Conservation (phyloP, 2,113 vertebrate species). For the Thymallus thymallus region DNA sequence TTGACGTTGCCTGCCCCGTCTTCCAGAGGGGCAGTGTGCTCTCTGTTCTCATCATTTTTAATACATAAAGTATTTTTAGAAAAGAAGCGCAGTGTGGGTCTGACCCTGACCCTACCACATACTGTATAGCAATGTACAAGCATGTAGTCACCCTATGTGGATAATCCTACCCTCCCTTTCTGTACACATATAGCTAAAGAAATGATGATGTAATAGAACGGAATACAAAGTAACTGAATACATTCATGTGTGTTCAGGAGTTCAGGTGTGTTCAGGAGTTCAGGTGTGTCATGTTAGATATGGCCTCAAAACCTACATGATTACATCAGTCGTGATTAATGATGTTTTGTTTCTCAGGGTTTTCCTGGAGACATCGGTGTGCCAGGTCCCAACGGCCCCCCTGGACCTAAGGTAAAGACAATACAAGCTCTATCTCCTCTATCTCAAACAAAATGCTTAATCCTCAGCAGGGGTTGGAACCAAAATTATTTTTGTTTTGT, state of each 20-base stretch:
- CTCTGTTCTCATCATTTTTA: too few relatives aligned
- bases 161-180: not conserved
- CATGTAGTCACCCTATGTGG: not conserved
- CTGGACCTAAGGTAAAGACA: conserved; percentile 87
- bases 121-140: not conserved
- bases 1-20: not conserved
- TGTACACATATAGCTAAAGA: conserved; percentile 5
- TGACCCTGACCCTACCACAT: not conserved
- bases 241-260: too few relatives aligned
- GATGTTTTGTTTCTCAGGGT: conserved; percentile 74
- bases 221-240: too few relatives aligned
- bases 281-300: too few relatives aligned
- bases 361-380: conserved; percentile 97
- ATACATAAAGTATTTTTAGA: not conserved
- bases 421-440: not conserved
- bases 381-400: conserved; percentile 91
- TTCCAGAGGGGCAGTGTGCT: too few relatives aligned
- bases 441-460: too few relatives aligned
- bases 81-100: not conserved
- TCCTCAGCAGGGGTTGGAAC: too few relatives aligned
- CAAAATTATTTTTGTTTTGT: conserved; percentile 14
- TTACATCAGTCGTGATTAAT: not conserved
- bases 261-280: too few relatives aligned
- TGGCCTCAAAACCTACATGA: not conserved
- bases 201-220: too few relatives aligned